Evolutionary conservation across 2,888 invertebrate species (phyloP).

Genomic region (Drepana falcataria): DNA sequence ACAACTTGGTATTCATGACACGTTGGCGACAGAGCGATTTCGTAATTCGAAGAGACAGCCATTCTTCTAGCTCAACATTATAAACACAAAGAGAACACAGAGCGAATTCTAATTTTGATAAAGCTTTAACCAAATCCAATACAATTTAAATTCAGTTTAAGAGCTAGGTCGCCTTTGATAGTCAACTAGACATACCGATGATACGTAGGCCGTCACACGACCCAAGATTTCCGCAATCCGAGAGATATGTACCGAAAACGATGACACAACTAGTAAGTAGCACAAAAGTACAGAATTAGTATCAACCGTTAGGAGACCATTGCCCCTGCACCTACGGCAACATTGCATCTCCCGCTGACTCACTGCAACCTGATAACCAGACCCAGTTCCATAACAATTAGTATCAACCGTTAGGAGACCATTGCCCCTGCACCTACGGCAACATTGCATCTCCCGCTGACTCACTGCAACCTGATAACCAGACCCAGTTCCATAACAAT

Average conservation of each 20-base stretch:
- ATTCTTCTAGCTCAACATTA: too few species aligned
- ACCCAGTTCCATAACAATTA: not conserved
- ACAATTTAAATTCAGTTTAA: too few species aligned
- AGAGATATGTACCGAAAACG: slow-evolving; percentile 14
- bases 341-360: slow-evolving; percentile 16
- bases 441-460: slow-evolving; percentile 14
- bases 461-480: slow-evolving; percentile 8
- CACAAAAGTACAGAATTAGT: slow-evolving; percentile 39
- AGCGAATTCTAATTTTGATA: too few species aligned
- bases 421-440: slow-evolving; percentile 37
- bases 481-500: slow-evolving; percentile 27
- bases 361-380: slow-evolving; percentile 5
- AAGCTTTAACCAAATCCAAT: too few species aligned
- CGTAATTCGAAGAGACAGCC: too few species aligned
- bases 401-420: slow-evolving; percentile 44
- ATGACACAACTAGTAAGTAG: slow-evolving; percentile 18
- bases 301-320: slow-evolving; percentile 43
- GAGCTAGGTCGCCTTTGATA: too few species aligned
- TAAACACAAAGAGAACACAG: too few species aligned
- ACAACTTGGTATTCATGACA: too few species aligned
- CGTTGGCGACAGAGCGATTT: too few species aligned
- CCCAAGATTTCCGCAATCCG: too few species aligned
- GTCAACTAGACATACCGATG: not conserved
- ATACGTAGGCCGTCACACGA: not conserved
- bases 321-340: slow-evolving; percentile 33